Percentiles rank a stretch among this genome's conserved stretches.
phyloP scores from a whole-genome alignment of 2,888 invertebrate species.

The Drosophila hamatofila region DNA sequence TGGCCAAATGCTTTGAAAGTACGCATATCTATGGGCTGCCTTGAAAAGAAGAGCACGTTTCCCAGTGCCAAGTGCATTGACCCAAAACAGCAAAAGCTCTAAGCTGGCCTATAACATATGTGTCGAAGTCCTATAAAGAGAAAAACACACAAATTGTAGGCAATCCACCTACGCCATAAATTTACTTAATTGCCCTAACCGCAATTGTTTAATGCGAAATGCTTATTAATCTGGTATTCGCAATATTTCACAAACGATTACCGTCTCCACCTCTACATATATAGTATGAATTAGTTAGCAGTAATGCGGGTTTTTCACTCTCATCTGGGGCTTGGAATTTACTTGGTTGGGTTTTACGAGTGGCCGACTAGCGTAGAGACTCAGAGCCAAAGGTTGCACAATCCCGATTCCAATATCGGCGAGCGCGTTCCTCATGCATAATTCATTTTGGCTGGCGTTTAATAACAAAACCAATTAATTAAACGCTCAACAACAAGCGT shows the following conservation, averaged over 20 bases:
- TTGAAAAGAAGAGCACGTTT: constrained; percentile 44
- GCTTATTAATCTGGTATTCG: constrained; percentile 37
- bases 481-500: constrained; percentile 70
- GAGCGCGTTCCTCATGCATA: constrained; percentile 51
- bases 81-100: constrained; percentile 14
- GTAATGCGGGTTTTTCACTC: constrained; percentile 13
- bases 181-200: constrained; percentile 33
- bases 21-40: constrained; percentile 27
- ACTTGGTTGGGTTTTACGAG: constrained; percentile 4
- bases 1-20: constrained; percentile 56
- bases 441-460: constrained; percentile 68
- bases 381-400: constrained; percentile 33
- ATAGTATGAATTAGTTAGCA: constrained; percentile 3
- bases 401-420: constrained; percentile 27
- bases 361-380: not conserved
- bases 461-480: constrained; percentile 76
- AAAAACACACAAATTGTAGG: not conserved
- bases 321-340: constrained; percentile 8
- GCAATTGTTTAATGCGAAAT: constrained; percentile 38
- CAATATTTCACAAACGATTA: constrained; percentile 47
- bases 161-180: not conserved
- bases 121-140: not conserved
- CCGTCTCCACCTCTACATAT: constrained; percentile 17
- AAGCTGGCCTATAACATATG: not conserved
- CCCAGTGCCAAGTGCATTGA: constrained; percentile 18